Base-by-base conservation (phyloP, 2,113 vertebrate species). In the Brachypodius melanocephalos region DNA sequence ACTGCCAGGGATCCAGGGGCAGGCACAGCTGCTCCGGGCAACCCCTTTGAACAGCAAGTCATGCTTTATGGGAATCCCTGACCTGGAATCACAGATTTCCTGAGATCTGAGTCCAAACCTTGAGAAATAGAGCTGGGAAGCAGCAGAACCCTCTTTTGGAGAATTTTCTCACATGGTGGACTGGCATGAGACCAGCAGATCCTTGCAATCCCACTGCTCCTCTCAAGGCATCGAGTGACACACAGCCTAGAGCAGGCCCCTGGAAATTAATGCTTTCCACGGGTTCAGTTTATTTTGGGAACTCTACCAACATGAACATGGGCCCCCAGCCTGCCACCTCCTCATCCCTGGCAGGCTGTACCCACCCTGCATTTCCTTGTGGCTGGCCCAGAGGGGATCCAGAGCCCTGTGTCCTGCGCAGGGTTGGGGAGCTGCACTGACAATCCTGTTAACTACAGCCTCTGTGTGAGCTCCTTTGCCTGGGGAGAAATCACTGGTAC, bases 261-360 rank as follows among this genome's bases (percentile, higher is more conserved):
- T 81, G 40, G 62, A 88, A 89, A 88, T 83, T 5, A 48, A 63
- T 67, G 79, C 9, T 69, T 71, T 71, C 78, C 65, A 55, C 40
- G 48, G 38, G 48, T 66, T 21, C 32, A 54, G 26, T 89, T 87
- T 89, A 29, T 85, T 75, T 95, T 85, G 77, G 74, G 81, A 93
- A 89, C 57, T 85, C 36, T 17, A 80, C 40, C 75, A 86, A 24
- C 6, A 21, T 40, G 68, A 51, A 32, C 10, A 3, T 10, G 46
- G 36, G 24, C 19, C 67, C 51, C 55, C 32, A 43, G n/a, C 21
- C 48, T 45, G 67, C 43, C 55, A 22, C 25, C 83, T 88, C 65
- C 63, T 43, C 4, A 0, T 4, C 81, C 79, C 58, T 6, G 1
- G 17, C 29, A 54, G 66, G 20, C 61, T 0, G 0, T 46, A 5